These are phyloP conservation scores for Sycophaga agraensis DNA, from an alignment of 1,140 invertebrate species.

Conservation along the genomic window DNA sequence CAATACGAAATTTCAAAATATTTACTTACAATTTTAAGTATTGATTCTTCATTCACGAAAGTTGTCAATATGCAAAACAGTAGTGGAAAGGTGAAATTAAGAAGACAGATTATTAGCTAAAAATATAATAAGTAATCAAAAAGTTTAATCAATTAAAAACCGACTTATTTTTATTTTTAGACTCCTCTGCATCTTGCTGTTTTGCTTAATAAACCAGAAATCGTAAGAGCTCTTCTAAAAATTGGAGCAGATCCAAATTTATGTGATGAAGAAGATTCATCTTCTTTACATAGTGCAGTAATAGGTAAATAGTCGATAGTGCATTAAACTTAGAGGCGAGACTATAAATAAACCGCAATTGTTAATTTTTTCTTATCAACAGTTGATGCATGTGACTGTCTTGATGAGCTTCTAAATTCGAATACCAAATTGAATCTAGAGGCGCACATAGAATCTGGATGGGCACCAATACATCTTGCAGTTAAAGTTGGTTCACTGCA, in stretches of 20 bases:
- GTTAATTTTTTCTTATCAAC: neutral
- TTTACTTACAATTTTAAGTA: conserved; percentile 41
- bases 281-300: conserved; percentile 59
- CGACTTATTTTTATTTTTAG: conserved; percentile 40
- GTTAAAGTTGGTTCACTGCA: conserved; percentile 54
- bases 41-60: conserved; percentile 31
- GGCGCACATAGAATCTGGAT: conserved; percentile 45
- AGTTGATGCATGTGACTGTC: conserved; percentile 33
- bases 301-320: conserved; percentile 44
- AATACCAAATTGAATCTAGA: conserved; percentile 33
- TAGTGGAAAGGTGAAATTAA: conserved; percentile 40
- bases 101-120: conserved; percentile 28
- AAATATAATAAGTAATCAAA: conserved; percentile 24
- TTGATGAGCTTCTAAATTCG: conserved; percentile 37
- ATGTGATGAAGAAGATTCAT: conserved; percentile 55
- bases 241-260: conserved; percentile 57
- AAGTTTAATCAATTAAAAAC: conserved; percentile 14
- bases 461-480: conserved; percentile 60
- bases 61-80: conserved; percentile 46
- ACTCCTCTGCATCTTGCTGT: conserved; percentile 59
- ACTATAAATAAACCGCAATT: neutral
- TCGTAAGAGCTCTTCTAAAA: conserved; percentile 47
- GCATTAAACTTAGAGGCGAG: neutral
- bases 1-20: conserved; percentile 37
- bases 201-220: conserved; percentile 49